A percentile compares a stretch with the other conserved stretches of the same genome.
phyloP scores from a whole-genome alignment of 2,888 invertebrate genomes.

The Seira sanloemensis region DNA sequence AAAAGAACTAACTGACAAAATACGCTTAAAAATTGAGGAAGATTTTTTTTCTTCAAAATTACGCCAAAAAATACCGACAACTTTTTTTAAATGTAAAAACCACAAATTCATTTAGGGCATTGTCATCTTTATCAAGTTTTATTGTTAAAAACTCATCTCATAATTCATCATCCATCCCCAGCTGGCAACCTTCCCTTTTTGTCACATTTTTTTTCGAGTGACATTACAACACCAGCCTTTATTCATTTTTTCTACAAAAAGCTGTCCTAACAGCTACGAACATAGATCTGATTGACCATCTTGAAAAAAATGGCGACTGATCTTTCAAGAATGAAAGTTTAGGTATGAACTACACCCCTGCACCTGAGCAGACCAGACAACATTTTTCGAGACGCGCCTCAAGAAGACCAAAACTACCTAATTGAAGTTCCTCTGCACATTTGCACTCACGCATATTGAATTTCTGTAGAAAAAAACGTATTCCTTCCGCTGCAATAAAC shows the following conservation, averaged over 20 bases:
- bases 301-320: too few relatives aligned
- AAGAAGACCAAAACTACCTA: not conserved
- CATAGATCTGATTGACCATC: too few relatives aligned
- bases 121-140: not conserved
- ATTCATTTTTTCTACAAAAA: not conserved
- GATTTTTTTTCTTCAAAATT: too few relatives aligned
- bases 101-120: not conserved
- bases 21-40: too few relatives aligned
- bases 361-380: not conserved
- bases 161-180: not conserved
- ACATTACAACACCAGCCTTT: conserved; percentile 18
- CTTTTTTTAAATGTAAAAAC: too few relatives aligned
- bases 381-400: not conserved
- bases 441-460: not conserved
- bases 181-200: conserved; percentile 6
- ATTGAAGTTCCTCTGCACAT: not conserved
- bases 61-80: too few relatives aligned
- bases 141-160: not conserved
- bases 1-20: too few relatives aligned
- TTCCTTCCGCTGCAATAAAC: not conserved
- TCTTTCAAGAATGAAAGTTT: not conserved
- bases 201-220: conserved; percentile 18
- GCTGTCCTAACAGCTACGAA: too few relatives aligned
- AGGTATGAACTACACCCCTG: not conserved
- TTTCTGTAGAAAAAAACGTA: not conserved